phyloP scores from a whole-genome alignment of 2,113 vertebrate species.

The Glareola pratincola region DNA sequence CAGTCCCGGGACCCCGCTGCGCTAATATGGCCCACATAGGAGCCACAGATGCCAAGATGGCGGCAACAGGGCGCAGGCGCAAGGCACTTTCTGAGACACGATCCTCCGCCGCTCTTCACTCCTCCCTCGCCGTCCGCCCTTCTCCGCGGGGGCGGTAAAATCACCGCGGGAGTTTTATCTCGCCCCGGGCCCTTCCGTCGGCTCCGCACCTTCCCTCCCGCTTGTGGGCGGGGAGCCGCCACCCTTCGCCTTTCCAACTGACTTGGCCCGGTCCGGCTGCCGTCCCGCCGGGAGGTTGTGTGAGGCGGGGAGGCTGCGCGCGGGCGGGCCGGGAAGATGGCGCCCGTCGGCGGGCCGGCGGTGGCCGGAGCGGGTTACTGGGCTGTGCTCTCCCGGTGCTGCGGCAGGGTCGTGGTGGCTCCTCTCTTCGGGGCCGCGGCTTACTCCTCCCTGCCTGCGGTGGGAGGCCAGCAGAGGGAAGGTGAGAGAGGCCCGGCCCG shows the following conservation, averaged over 20 bases:
- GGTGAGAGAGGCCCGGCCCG: not conserved
- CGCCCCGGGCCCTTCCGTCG: fast-evolving
- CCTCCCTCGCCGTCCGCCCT: no score
- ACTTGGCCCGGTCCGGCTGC: not conserved
- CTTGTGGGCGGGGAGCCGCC: not conserved
- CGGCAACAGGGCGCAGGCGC: fast-evolving
- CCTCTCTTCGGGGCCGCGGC: not conserved
- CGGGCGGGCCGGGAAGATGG: not conserved
- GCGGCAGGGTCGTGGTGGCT: not conserved
- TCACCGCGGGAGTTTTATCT: fast-evolving
- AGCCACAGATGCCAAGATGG: fast-evolving
- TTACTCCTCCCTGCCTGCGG: not conserved
- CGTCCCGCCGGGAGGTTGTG: fast-evolving
- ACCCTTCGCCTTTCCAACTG: not conserved
- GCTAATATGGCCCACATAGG: no score
- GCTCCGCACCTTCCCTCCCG: no score
- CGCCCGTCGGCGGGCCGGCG: fast-evolving
- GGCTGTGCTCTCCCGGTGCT: not conserved
- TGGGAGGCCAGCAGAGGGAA: not conserved
- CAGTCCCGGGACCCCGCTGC: fast-evolving
- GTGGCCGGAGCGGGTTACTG: fast-evolving
- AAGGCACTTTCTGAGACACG: no score
- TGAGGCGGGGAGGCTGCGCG: fast-evolving
- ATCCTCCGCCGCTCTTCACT: fast-evolving
- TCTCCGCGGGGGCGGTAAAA: fast-evolving